Evolutionary conservation across 2,113 vertebrate genomes (phyloP), one percentile per base, ranked within the genome.

Genomic region (Prionailurus viverrinus): DNA sequence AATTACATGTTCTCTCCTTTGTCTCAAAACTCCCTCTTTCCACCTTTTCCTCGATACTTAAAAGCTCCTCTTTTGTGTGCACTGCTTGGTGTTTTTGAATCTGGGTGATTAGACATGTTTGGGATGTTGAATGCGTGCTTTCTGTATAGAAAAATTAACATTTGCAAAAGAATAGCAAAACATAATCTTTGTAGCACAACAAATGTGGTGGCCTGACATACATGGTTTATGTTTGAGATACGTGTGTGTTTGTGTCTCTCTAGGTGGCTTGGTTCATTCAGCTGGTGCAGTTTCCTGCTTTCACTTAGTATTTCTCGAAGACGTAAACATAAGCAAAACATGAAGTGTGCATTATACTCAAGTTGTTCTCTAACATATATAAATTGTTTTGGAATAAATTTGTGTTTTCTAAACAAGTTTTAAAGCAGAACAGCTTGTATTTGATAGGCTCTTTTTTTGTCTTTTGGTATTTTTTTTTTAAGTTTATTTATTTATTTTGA

Each of bases 311-410:
- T 66, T 95, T 84, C 71, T 95, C 33, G 14, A 4, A 11, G 41
- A 74, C 2, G 8, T 51, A 86, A 63, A 23, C 21, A 74, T 53
- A 81, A 94, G 53, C 53, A 94, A 66, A 87, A 92, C 53, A 15
- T 15, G 36, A 74, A 94, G 73, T 82, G 19, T 45, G 1, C 33
- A 18, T 94, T 66, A 45, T 73, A 31, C 23, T 88, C 82, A 48
- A 58, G 36, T 68, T 74, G 29, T 94, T 74, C 76, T 94, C 51
- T 95, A 74, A 69, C 27, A 55, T 63, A 63, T 48, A 83, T 76
- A 76, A 86, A 84, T 88, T 76, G 19, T 84, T 12, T 89, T 85
- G 81, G 80, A 91, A 82, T 45, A 93, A 81, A 86, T 71, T 73
- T 65, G 51, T 51, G 6, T 95, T 88, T 95, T 80, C 63, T 36